Percentiles rank a stretch among this genome's conserved stretches.
phyloP scores from a whole-genome alignment of 92 coral and sea anemone species.

The Phymanthus crucifer region DNA sequence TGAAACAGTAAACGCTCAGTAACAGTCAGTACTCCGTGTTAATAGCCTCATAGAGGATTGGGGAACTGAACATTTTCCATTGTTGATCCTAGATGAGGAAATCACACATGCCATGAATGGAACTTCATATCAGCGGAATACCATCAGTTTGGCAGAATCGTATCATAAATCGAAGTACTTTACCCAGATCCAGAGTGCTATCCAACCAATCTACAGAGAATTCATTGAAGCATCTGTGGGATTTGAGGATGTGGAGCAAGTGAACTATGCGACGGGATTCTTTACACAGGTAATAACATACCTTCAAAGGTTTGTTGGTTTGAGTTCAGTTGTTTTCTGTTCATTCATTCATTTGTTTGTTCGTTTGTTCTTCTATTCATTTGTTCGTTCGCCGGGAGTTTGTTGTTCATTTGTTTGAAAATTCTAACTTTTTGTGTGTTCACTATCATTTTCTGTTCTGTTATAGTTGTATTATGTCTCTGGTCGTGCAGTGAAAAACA shows the following conservation, averaged over 20 bases:
- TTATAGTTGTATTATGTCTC: constrained; percentile 68
- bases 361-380: too few species aligned
- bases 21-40: too few species aligned
- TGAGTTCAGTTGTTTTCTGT: too few species aligned
- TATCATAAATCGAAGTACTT: constrained; percentile 46
- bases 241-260: constrained; percentile 32
- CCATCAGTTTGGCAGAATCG: constrained; percentile 31
- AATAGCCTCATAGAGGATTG: too few species aligned
- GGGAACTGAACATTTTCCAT: background rate
- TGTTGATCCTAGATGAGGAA: background rate
- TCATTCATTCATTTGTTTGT: too few species aligned
- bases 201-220: constrained; percentile 55
- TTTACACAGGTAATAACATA: constrained; percentile 69
- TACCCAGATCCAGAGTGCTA: constrained; percentile 29
- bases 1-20: too few species aligned
- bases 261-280: constrained; percentile 70
- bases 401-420: too few species aligned
- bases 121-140: background rate
- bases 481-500: constrained; percentile 81
- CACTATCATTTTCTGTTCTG: background rate
- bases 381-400: too few species aligned
- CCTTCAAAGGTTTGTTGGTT: too few species aligned
- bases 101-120: constrained; percentile 5
- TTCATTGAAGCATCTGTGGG: constrained; percentile 24
- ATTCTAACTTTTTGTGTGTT: too few species aligned